Evolutionary conservation across 1,140 invertebrate genomes (phyloP).

Genomic region (Coelopa frigida): DNA sequence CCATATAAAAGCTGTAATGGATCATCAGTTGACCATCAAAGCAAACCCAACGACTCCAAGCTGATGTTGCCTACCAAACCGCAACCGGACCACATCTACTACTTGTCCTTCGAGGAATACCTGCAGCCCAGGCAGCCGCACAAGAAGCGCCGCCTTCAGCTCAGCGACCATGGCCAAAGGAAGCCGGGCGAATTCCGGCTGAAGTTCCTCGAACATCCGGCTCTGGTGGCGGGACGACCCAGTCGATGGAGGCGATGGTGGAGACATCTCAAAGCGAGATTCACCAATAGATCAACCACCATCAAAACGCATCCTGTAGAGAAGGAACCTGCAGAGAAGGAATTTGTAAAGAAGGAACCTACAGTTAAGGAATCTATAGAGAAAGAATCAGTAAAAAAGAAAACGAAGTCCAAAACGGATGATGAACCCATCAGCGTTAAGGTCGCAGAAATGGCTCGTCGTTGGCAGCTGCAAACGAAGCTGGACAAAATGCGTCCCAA

Average conservation of each 20-base stretch:
- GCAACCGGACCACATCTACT: constrained; percentile 14
- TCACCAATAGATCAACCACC: too few relatives aligned
- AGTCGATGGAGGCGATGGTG: too few relatives aligned
- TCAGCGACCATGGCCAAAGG: neutral
- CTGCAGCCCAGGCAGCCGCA: constrained; percentile 17
- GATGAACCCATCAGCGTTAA: too few relatives aligned
- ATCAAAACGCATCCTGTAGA: too few relatives aligned
- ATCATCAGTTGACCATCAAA: constrained; percentile 3
- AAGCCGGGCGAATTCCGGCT: neutral
- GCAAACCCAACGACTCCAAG: neutral
- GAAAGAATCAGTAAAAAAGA: neutral
- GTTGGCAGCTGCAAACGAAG: too few relatives aligned
- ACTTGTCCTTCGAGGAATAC: constrained; percentile 28
- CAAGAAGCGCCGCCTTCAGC: constrained; percentile 4
- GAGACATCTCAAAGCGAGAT: too few relatives aligned
- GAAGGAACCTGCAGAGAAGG: too few relatives aligned
- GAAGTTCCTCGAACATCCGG: constrained; percentile 8
- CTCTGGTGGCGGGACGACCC: neutral
- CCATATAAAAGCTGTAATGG: too few relatives aligned
- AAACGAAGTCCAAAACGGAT: too few relatives aligned
- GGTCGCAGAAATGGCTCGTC: too few relatives aligned
- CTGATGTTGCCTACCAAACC: neutral
- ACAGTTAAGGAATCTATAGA: neutral
- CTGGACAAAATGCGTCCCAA: neutral
- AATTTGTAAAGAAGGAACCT: too few relatives aligned